Evolutionary conservation across 2,797 vertebrate species (phyloP).

Genomic region (Simalia tracyae): DNA sequence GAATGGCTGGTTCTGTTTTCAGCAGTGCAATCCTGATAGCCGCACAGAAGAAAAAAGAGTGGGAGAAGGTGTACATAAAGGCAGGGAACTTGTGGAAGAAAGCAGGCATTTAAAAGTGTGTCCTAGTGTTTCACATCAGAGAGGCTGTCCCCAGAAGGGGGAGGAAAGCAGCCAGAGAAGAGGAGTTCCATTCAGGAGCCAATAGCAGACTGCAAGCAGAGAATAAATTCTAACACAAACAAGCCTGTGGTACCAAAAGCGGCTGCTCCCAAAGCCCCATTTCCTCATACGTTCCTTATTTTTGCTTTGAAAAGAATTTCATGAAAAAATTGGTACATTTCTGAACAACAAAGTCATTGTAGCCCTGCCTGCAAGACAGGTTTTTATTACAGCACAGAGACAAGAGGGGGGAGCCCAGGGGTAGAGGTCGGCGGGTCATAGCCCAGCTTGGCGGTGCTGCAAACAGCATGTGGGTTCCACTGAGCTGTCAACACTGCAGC

Average conservation of each 20-base stretch:
- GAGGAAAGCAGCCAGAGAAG: not conserved
- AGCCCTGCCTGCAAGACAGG: slow-evolving; percentile 79
- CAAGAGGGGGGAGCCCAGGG: slow-evolving; percentile 44
- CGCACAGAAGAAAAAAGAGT: not conserved
- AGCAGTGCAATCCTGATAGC: fast-evolving
- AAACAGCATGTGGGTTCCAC: slow-evolving; percentile 78
- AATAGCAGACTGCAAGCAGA: slow-evolving; percentile 10
- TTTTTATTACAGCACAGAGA: slow-evolving; percentile 71
- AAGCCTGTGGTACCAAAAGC: not conserved
- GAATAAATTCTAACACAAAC: slow-evolving; percentile 39
- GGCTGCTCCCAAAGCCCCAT: slow-evolving; percentile 37
- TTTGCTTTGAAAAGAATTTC: slow-evolving; percentile 26
- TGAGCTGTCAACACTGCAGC: slow-evolving; percentile 79
- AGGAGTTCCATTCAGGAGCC: slow-evolving; percentile 22
- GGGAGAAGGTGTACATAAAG: not conserved
- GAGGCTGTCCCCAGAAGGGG: fast-evolving
- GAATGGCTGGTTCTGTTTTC: not conserved
- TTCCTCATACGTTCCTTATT: slow-evolving; percentile 29
- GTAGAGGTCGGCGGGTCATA: slow-evolving; percentile 76
- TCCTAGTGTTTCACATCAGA: not conserved
- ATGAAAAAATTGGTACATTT: slow-evolving; percentile 16
- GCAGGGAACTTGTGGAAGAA: not conserved
- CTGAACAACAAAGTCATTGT: slow-evolving; percentile 83
- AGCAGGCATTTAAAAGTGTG: fast-evolving
- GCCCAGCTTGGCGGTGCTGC: slow-evolving; percentile 79